Conservation (phyloP, 2,888 invertebrate species). For the Parnassius glacialis region DNA sequence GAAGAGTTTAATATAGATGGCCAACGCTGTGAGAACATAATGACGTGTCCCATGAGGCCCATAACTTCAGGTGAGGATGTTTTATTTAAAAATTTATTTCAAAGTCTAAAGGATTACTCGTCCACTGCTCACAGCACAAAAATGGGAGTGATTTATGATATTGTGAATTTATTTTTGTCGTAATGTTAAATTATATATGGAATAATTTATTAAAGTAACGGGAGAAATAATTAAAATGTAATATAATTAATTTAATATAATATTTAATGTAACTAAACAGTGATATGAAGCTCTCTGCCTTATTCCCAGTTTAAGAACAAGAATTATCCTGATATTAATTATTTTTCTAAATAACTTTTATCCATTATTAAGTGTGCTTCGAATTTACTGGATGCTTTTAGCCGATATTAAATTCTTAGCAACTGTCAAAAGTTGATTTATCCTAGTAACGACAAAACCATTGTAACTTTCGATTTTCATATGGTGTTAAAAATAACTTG, state of each 20-base stretch:
- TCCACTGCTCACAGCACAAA: too few relatives aligned
- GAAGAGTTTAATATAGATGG: conserved; percentile 97
- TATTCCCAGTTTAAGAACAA: too few relatives aligned
- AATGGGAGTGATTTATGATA: too few relatives aligned
- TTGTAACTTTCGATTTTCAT: neutral
- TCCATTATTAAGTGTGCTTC: conserved; percentile 40
- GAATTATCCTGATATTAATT: conserved; percentile 35
- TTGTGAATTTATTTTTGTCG: too few relatives aligned
- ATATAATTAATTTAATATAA: too few relatives aligned
- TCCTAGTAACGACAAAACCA: conserved; percentile 30
- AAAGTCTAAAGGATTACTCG: too few relatives aligned
- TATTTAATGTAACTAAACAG: too few relatives aligned
- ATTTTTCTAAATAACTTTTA: conserved; percentile 39
- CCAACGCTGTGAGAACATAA: conserved; percentile 95
- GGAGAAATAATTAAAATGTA: too few relatives aligned
- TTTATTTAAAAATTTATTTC: conserved; percentile 9
- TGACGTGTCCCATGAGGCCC: conserved; percentile 96
- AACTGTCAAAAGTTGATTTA: conserved; percentile 38
- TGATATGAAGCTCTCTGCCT: too few relatives aligned
- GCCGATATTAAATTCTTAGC: conserved; percentile 36
- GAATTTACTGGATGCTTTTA: conserved; percentile 31
- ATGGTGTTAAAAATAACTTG: too few relatives aligned
- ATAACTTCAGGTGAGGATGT: conserved; percentile 86
- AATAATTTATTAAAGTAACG: too few relatives aligned
- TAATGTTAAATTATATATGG: too few relatives aligned